These are phyloP conservation scores for Macrosiphum euphorbiae DNA, from an alignment of 2,888 invertebrate species.

Conservation along the genomic window DNA sequence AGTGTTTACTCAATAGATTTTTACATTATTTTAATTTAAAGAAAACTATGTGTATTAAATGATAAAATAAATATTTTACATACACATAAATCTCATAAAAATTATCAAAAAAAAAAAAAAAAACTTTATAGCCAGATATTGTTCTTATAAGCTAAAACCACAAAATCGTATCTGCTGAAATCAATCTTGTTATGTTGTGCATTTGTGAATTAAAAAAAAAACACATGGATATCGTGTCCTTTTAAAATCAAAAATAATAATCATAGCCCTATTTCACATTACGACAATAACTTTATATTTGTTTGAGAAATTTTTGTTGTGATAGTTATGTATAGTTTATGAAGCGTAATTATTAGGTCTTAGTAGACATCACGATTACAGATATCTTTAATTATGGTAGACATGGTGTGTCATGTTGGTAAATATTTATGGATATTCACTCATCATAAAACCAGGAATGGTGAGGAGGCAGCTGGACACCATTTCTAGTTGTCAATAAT, in stretches of 20 bases:
- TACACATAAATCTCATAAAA: not conserved
- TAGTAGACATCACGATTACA: not conserved
- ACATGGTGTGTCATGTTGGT: not conserved
- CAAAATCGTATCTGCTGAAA: not conserved
- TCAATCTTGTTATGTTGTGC: not conserved
- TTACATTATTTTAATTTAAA: not conserved
- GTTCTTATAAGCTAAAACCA: not conserved
- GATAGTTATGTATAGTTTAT: not conserved
- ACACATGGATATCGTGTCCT: not conserved
- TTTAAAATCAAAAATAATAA: not conserved
- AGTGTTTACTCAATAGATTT: not conserved
- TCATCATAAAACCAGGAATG: not conserved
- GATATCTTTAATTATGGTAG: not conserved
- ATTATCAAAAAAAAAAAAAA: not conserved
- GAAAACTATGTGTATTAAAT: not conserved
- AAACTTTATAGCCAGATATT: not conserved
- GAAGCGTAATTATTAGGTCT: not conserved
- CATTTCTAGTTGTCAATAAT: not conserved
- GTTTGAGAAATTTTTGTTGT: not conserved
- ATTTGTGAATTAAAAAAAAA: not conserved
- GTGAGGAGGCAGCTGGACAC: not conserved
- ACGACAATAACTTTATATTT: not conserved
- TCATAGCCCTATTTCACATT: not conserved
- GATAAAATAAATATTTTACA: not conserved
- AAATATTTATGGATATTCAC: not conserved